Evolutionary conservation across 2,888 invertebrate species (phyloP).

Genomic region (Ennomos erosarius): DNA sequence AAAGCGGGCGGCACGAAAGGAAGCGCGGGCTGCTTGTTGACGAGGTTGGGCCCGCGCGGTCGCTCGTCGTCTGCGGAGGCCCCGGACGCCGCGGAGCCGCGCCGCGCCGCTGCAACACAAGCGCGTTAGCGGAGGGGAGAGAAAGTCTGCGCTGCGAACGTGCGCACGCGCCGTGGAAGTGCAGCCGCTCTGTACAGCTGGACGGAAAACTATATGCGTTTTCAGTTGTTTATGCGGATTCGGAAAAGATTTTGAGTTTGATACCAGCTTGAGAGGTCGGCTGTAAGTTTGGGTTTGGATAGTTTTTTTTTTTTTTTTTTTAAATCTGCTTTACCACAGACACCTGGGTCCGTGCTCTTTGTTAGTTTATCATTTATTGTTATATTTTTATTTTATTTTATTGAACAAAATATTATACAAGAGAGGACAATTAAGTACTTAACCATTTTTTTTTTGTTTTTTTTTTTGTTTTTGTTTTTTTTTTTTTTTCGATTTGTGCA

Average conservation of each 20-base stretch:
- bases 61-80: constrained; percentile 81
- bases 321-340: too few relatives aligned
- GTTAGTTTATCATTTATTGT: too few relatives aligned
- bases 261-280: too few relatives aligned
- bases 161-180: constrained; percentile 63
- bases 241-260: background rate
- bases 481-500: too few relatives aligned
- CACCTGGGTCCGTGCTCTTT: too few relatives aligned
- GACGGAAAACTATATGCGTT: constrained; percentile 7
- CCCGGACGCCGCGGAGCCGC: constrained; percentile 71
- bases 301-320: too few relatives aligned
- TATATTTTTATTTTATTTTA: too few relatives aligned
- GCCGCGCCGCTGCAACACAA: constrained; percentile 74
- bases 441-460: too few relatives aligned
- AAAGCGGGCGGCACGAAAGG: constrained; percentile 97
- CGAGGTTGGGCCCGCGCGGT: constrained; percentile 87
- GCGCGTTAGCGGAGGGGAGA: constrained; percentile 66
- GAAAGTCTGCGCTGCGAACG: constrained; percentile 71
- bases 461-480: too few relatives aligned
- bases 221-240: background rate
- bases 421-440: too few relatives aligned
- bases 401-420: too few relatives aligned
- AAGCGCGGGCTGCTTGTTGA: constrained; percentile 93
- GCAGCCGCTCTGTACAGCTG: constrained; percentile 24
- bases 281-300: too few relatives aligned